Conservation (phyloP, 2,113 vertebrate genomes). For the Oplegnathus fasciatus region DNA sequence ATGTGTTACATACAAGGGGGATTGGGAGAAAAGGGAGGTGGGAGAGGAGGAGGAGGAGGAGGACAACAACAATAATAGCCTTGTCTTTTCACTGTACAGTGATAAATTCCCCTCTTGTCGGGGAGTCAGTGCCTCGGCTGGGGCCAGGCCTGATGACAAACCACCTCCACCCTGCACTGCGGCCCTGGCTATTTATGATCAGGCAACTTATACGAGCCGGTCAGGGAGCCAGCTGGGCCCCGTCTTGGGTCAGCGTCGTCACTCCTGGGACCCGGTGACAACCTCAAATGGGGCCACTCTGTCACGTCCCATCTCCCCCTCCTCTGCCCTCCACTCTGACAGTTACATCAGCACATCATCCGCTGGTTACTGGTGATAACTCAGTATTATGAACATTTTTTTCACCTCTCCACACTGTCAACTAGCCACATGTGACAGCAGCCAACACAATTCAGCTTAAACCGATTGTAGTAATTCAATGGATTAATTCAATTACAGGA, state of each 20-base stretch:
- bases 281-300: constrained; percentile 48
- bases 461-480: neutral
- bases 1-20: constrained; percentile 43
- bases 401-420: neutral
- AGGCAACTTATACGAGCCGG: constrained; percentile 35
- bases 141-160: constrained; percentile 74
- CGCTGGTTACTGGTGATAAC: constrained; percentile 4
- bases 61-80: constrained; percentile 79
- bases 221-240: constrained; percentile 47
- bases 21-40: constrained; percentile 15
- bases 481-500: constrained; percentile 20
- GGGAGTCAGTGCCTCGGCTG: constrained; percentile 61
- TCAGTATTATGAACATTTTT: neutral
- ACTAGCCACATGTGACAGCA: neutral
- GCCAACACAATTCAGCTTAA: neutral
- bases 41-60: constrained; percentile 27
- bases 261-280: constrained; percentile 57
- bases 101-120: constrained; percentile 77
- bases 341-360: constrained; percentile 43
- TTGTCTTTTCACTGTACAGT: constrained; percentile 75
- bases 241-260: constrained; percentile 46
- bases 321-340: constrained; percentile 24
- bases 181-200: constrained; percentile 70
- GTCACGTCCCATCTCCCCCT: constrained; percentile 28
- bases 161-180: constrained; percentile 62